phyloP scores from a whole-genome alignment of 2,888 invertebrate genomes.

The Microchrysa polita region DNA sequence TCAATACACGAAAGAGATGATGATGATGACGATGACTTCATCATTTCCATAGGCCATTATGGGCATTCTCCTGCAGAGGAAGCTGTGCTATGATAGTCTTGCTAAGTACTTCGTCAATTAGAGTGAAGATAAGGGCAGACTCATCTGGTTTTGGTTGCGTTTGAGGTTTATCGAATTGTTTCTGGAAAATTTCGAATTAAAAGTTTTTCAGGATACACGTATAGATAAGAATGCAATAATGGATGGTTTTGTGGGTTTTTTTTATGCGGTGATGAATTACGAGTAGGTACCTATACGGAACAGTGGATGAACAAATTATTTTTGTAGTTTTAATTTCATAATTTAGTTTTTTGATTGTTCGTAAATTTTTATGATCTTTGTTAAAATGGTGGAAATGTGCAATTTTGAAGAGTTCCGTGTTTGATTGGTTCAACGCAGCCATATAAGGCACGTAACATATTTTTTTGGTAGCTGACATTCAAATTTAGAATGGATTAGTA shows the following conservation, averaged over 20 bases:
- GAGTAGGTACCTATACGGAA: too few relatives aligned
- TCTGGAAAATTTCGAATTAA: conserved; percentile 8
- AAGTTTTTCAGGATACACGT: background rate
- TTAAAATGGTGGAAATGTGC: too few relatives aligned
- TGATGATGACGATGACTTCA: conserved; percentile 19
- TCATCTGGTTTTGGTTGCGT: conserved; percentile 36
- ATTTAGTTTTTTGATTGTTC: too few relatives aligned
- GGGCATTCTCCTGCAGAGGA: conserved; percentile 30
- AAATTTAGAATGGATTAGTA: too few relatives aligned
- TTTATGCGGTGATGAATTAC: too few relatives aligned
- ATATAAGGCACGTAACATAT: too few relatives aligned
- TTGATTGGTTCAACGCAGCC: too few relatives aligned
- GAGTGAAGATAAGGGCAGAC: conserved; percentile 39
- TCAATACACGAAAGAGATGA: background rate
- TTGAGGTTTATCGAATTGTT: background rate
- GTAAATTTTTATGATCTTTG: too few relatives aligned
- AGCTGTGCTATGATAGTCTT: conserved; percentile 45
- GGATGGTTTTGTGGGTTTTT: background rate
- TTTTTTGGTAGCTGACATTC: too few relatives aligned
- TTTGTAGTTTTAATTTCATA: too few relatives aligned
- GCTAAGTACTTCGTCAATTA: conserved; percentile 47
- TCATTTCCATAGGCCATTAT: conserved; percentile 38
- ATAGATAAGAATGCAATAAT: background rate
- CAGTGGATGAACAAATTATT: too few relatives aligned
- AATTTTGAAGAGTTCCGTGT: too few relatives aligned